Conservation (phyloP, 2,113 vertebrate species). For the Thryonomys swinderianus region DNA sequence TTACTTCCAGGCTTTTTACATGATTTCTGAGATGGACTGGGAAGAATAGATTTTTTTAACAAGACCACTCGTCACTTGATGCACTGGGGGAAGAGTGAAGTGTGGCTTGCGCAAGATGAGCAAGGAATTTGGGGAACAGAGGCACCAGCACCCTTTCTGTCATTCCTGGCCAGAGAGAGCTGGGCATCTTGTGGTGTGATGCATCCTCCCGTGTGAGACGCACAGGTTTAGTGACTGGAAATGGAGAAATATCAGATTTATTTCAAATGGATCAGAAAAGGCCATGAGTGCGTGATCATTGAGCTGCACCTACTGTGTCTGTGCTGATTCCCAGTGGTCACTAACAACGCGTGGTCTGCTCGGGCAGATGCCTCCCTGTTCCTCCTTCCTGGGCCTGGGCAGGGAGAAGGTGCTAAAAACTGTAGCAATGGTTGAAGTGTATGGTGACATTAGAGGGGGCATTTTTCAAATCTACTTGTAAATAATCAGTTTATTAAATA, state of each 20-base stretch:
- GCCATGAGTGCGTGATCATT: slow-evolving; percentile 48
- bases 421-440: slow-evolving; percentile 71
- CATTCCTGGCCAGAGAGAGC: not conserved
- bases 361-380: slow-evolving; percentile 29
- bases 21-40: slow-evolving; percentile 77
- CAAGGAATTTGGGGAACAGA: not conserved
- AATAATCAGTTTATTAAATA: slow-evolving; percentile 83
- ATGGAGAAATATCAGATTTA: slow-evolving; percentile 72
- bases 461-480: slow-evolving; percentile 80
- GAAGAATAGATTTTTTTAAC: slow-evolving; percentile 78
- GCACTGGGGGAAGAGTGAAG: slow-evolving; percentile 52
- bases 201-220: not conserved
- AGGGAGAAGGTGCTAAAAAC: slow-evolving; percentile 76
- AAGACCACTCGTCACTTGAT: slow-evolving; percentile 62
- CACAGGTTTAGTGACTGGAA: slow-evolving; percentile 29
- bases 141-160: not conserved
- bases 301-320: slow-evolving; percentile 51
- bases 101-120: not conserved
- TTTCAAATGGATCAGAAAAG: slow-evolving; percentile 74
- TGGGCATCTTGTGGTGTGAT: not conserved
- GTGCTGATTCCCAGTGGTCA: slow-evolving; percentile 29
- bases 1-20: slow-evolving; percentile 75
- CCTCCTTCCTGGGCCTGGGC: slow-evolving; percentile 35
- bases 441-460: slow-evolving; percentile 70
- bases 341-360: slow-evolving; percentile 34